Evolutionary conservation across 2,797 vertebrate genomes (phyloP).

Genomic region (Pogoniulus pusillus): DNA sequence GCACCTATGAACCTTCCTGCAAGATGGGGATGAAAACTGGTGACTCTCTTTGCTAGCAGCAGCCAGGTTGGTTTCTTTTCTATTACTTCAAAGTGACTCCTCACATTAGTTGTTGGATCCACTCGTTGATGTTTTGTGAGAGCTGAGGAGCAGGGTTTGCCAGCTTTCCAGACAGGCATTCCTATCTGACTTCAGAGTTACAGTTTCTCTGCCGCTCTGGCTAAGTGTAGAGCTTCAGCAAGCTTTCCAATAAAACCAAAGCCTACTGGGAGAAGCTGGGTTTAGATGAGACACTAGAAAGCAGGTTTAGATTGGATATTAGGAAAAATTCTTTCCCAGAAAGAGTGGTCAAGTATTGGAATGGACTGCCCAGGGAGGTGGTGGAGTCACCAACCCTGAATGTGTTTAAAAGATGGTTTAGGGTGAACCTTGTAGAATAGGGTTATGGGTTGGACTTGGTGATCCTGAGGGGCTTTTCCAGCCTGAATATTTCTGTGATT

Average conservation of each 20-base stretch:
- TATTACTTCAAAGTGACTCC: neutral
- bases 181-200: neutral
- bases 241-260: neutral
- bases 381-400: too few species aligned
- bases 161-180: neutral
- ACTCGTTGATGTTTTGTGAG: neutral
- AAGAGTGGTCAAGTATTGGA: too few species aligned
- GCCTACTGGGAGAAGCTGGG: too few species aligned
- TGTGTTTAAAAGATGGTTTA: too few species aligned
- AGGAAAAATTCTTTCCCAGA: too few species aligned
- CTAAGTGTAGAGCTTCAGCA: neutral
- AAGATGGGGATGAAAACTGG: neutral
- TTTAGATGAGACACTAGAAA: too few species aligned
- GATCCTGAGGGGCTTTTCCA: too few species aligned
- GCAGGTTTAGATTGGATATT: too few species aligned
- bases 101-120: neutral
- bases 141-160: neutral
- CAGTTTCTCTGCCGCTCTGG: neutral
- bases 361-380: too few species aligned
- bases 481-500: too few species aligned
- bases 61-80: neutral
- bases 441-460: too few species aligned
- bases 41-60: neutral
- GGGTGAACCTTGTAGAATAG: too few species aligned
- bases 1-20: neutral